These are phyloP conservation scores for Tipula unca DNA, from an alignment of 2,888 invertebrate species.

Conservation along the genomic window DNA sequence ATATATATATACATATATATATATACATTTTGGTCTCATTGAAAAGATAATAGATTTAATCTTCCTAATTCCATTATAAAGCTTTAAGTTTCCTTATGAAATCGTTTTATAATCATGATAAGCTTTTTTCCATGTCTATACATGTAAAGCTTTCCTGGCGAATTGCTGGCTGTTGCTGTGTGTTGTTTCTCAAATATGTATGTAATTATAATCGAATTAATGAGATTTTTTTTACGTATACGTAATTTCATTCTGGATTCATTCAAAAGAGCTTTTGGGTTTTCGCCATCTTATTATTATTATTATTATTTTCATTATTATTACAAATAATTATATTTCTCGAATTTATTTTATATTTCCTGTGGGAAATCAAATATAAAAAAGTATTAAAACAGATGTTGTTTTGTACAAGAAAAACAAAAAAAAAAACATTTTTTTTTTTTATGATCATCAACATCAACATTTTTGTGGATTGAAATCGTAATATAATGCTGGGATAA, in stretches of 20 bases:
- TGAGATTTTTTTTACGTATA: not conserved
- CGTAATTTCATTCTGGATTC: not conserved
- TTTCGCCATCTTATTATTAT: not conserved
- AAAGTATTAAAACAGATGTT: not conserved
- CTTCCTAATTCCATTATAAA: not conserved
- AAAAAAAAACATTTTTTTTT: not conserved
- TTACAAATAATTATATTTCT: not conserved
- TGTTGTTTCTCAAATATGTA: not conserved
- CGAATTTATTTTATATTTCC: not conserved
- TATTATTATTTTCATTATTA: not conserved
- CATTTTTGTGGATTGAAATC: not conserved
- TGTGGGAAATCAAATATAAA: not conserved
- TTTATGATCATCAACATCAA: not conserved
- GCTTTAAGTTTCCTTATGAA: not conserved
- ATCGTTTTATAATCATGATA: slow-evolving; percentile 1
- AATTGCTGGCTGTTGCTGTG: not conserved
- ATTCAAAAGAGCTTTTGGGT: not conserved
- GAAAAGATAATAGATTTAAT: slow-evolving; percentile 8
- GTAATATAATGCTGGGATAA: not conserved
- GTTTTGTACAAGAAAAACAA: not conserved
- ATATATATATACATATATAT: not conserved
- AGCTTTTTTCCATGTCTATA: not conserved
- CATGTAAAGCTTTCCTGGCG: not conserved
- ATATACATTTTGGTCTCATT: not conserved
- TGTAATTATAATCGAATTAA: not conserved